Evolutionary conservation across 2,113 vertebrate species (phyloP).

Genomic region (Solenodon paradoxus): DNA sequence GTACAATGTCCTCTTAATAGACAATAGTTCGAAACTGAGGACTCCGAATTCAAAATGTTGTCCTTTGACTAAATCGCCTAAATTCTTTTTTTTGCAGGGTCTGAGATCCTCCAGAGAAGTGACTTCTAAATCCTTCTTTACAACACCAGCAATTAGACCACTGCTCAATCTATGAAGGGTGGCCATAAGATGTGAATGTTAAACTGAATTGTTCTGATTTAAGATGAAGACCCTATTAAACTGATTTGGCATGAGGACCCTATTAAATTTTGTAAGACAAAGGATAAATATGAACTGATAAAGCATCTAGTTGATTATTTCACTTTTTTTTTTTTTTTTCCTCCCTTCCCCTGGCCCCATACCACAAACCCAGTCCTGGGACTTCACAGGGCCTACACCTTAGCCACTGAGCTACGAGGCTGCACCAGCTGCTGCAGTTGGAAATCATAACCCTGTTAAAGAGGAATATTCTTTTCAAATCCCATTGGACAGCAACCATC

Average conservation of each 20-base stretch:
- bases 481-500: background rate
- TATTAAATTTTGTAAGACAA: too few relatives aligned
- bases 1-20: background rate
- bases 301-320: background rate
- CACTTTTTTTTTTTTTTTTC: too few relatives aligned
- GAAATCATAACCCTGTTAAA: background rate
- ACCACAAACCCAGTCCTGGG: too few relatives aligned
- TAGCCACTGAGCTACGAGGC: too few relatives aligned
- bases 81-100: constrained; percentile 30
- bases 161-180: background rate
- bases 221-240: background rate
- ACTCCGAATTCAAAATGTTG: background rate
- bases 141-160: background rate
- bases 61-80: background rate
- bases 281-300: background rate
- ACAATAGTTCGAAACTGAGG: background rate
- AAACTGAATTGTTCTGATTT: background rate
- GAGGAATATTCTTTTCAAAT: background rate
- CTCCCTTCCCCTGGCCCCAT: too few relatives aligned
- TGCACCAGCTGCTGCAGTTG: background rate
- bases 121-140: background rate
- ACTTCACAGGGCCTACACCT: too few relatives aligned
- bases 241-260: background rate
- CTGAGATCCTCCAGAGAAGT: background rate
- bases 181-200: background rate